Evolutionary conservation across 2,113 vertebrate species (phyloP).

Genomic region (Gymnocephalus cernua): DNA sequence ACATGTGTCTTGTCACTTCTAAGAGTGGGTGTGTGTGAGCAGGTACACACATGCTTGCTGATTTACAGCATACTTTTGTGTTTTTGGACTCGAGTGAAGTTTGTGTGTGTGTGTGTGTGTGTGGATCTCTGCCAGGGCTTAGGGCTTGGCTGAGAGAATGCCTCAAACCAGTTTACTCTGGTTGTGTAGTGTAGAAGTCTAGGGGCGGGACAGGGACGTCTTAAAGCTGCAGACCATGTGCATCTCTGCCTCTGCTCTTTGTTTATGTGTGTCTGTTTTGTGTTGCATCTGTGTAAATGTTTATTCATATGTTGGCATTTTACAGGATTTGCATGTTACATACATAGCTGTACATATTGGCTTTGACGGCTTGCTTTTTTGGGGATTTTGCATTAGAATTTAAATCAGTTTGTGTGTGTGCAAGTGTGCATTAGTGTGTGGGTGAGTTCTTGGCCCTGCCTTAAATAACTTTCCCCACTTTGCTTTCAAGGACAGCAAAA

Average conservation of each 20-base stretch:
- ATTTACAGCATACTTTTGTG: conserved; percentile 40
- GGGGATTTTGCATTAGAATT: background rate
- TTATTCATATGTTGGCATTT: background rate
- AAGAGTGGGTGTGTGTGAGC: background rate
- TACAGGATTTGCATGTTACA: background rate
- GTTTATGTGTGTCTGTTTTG: conserved; percentile 35
- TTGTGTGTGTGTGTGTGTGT: conserved; percentile 35
- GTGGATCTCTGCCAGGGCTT: conserved; percentile 80
- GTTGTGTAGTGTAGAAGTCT: conserved; percentile 82
- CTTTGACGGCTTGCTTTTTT: background rate
- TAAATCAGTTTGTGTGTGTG: background rate
- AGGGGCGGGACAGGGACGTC: conserved; percentile 77
- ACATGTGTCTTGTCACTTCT: conserved; percentile 5
- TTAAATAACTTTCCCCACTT: conserved; percentile 49
- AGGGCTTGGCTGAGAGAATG: conserved; percentile 85
- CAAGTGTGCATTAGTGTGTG: conserved; percentile 30
- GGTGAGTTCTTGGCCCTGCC: conserved; percentile 38
- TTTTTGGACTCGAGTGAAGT: conserved; percentile 54
- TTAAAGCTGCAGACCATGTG: conserved; percentile 80
- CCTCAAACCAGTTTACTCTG: conserved; percentile 89
- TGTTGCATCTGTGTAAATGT: conserved; percentile 27
- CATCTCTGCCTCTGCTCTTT: conserved; percentile 30
- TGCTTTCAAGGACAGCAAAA: conserved; percentile 35
- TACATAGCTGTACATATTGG: background rate
- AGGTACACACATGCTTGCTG: conserved; percentile 9